phyloP scores from a whole-genome alignment of 1,140 invertebrate species.

The Mamestra configurata region DNA sequence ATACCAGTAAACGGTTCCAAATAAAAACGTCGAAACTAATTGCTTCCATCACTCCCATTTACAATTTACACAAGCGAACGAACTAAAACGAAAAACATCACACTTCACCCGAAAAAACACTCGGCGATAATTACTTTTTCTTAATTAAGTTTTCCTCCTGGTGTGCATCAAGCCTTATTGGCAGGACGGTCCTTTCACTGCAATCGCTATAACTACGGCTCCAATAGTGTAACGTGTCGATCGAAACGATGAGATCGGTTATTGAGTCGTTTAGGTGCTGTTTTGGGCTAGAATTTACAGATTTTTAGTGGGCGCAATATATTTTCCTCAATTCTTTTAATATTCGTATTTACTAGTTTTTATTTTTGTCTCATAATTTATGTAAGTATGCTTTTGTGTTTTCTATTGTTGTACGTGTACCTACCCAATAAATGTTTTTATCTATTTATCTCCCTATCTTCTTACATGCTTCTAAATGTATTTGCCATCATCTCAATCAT shows the following conservation, averaged over 20 bases:
- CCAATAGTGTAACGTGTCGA: neutral
- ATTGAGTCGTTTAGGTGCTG: conserved; percentile 11
- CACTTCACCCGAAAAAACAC: neutral
- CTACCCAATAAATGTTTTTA: too few species aligned
- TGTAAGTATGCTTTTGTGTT: too few species aligned
- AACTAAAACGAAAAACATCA: conserved; percentile 12
- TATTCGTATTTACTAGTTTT: too few species aligned
- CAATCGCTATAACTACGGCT: conserved; percentile 11
- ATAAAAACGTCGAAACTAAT: conserved; percentile 4
- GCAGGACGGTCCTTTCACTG: neutral
- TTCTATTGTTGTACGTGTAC: too few species aligned
- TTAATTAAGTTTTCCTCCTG: neutral
- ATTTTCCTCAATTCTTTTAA: too few species aligned
- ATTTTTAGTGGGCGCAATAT: too few species aligned
- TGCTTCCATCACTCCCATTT: neutral
- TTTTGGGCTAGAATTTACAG: too few species aligned
- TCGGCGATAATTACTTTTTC: neutral
- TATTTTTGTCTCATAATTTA: too few species aligned
- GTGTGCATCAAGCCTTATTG: neutral
- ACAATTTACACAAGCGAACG: neutral
- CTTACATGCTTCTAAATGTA: too few species aligned
- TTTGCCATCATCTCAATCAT: too few species aligned
- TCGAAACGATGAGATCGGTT: neutral
- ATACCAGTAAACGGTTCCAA: neutral
- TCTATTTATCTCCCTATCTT: too few species aligned